These are phyloP conservation scores for Xestoiulus laeticollis DNA, from an alignment of 2,888 invertebrate genomes.

Conservation along the genomic window DNA sequence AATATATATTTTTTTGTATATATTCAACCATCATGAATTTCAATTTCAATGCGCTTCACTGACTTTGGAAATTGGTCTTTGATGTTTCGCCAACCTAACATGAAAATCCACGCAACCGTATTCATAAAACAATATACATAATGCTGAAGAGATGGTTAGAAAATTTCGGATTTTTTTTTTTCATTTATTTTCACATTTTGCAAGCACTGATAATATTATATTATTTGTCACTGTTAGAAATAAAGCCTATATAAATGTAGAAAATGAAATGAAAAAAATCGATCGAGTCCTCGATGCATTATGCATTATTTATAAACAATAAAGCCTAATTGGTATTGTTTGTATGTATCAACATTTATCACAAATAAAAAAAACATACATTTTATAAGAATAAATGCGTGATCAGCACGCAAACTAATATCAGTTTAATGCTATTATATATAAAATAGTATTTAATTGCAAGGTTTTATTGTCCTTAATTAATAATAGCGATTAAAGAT, in stretches of 20 bases:
- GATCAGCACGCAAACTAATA: background rate
- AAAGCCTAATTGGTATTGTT: background rate
- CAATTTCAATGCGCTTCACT: conserved; percentile 38
- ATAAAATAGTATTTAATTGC: too few relatives aligned
- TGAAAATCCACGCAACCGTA: background rate
- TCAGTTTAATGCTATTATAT: too few relatives aligned
- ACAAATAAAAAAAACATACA: background rate
- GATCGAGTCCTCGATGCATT: background rate
- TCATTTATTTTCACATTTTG: background rate
- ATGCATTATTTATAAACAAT: conserved; percentile 13
- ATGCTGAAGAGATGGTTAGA: background rate
- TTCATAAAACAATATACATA: conserved; percentile 12
- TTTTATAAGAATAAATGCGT: background rate
- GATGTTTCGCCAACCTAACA: background rate
- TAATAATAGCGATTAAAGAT: too few relatives aligned
- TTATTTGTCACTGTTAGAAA: background rate
- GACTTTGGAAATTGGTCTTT: conserved; percentile 43
- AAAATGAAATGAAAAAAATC: background rate
- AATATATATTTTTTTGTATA: conserved; percentile 30
- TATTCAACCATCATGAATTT: conserved; percentile 22
- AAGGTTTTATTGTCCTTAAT: too few relatives aligned
- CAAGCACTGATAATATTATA: background rate
- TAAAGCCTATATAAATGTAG: background rate
- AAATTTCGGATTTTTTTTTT: background rate
- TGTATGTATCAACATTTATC: background rate